Percentiles rank a stretch among this genome's conserved stretches.
phyloP scores from a whole-genome alignment of 2,797 vertebrate genomes.

The Pelochelys cantorii region DNA sequence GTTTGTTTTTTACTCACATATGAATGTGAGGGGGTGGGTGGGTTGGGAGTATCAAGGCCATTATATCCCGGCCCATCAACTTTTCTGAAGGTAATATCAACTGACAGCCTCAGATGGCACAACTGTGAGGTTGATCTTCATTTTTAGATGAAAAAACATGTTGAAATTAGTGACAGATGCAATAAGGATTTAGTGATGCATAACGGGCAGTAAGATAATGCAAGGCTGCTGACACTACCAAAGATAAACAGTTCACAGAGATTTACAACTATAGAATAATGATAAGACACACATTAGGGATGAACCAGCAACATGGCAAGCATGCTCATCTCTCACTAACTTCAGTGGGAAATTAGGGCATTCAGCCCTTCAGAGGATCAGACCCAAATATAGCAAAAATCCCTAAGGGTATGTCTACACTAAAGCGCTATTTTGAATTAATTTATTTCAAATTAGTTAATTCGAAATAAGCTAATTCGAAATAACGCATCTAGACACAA shows the following conservation, averaged over 20 bases:
- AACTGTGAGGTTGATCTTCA: constrained; percentile 52
- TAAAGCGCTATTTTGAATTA: too few species aligned
- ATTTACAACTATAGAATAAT: constrained; percentile 31
- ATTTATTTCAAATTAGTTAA: too few species aligned
- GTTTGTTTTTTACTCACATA: constrained; percentile 51
- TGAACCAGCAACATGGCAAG: neutral
- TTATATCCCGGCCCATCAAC: constrained; percentile 28
- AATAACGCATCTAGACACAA: too few species aligned
- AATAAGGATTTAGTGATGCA: constrained; percentile 65
- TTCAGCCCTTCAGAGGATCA: neutral
- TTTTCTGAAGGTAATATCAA: constrained; percentile 62
- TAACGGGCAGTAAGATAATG: constrained; percentile 45
- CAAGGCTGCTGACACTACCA: constrained; percentile 35
- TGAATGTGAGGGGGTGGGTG: constrained; percentile 62
- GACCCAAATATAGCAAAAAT: constrained; percentile 44
- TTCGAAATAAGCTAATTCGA: too few species aligned
- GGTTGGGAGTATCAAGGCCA: neutral
- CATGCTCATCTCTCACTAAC: neutral
- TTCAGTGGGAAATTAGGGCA: neutral
- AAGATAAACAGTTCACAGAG: constrained; percentile 3
- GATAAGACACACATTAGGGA: neutral
- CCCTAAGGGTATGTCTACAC: neutral
- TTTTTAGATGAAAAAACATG: constrained; percentile 28
- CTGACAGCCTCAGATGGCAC: constrained; percentile 33
- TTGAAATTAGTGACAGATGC: constrained; percentile 57